Percentiles rank a stretch among this genome's conserved stretches.
These are phyloP conservation scores for Rhingia rostrata DNA, from an alignment of 2,888 invertebrate genomes.

Conservation along the genomic window DNA sequence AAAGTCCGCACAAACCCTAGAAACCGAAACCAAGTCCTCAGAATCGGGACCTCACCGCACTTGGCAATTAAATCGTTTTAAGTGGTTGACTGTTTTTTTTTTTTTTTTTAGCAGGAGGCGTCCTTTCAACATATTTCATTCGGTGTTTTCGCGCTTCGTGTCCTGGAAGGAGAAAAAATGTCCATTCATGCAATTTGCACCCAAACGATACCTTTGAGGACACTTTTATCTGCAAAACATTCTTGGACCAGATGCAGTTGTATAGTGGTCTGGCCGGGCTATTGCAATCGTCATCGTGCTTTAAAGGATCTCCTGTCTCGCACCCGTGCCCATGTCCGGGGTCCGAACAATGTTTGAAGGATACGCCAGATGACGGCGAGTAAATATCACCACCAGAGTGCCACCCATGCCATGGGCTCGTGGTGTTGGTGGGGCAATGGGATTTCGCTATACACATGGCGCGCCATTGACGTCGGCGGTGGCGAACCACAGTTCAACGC, in stretches of 20 bases:
- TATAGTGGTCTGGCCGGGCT: conserved; percentile 13
- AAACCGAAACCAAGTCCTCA: not conserved
- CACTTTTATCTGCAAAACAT: conserved; percentile 45
- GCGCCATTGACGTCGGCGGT: conserved; percentile 28
- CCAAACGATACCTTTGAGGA: conserved; percentile 66
- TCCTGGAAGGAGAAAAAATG: conserved; percentile 4
- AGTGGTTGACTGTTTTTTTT: conserved; percentile 50
- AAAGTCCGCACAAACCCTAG: conserved; percentile 6
- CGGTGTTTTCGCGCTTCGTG: conserved; percentile 40
- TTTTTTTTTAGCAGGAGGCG: conserved; percentile 38
- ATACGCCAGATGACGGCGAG: conserved; percentile 17
- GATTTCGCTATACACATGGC: conserved; percentile 41
- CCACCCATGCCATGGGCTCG: conserved; percentile 14
- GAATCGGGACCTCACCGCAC: conserved; percentile 1
- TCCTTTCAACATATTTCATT: conserved; percentile 41
- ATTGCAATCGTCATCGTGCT: conserved; percentile 33
- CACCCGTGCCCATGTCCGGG: conserved; percentile 3
- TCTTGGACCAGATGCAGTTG: conserved; percentile 34
- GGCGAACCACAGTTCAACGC: conserved; percentile 65
- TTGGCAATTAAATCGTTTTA: conserved; percentile 58
- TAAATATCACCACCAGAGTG: conserved; percentile 32
- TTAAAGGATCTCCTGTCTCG: conserved; percentile 1
- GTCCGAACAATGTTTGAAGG: conserved; percentile 35
- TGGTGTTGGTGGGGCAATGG: conserved; percentile 9
- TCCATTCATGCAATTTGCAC: conserved; percentile 50